phyloP scores from a whole-genome alignment of 2,888 invertebrate genomes.

The Himalopsyche japonica region DNA sequence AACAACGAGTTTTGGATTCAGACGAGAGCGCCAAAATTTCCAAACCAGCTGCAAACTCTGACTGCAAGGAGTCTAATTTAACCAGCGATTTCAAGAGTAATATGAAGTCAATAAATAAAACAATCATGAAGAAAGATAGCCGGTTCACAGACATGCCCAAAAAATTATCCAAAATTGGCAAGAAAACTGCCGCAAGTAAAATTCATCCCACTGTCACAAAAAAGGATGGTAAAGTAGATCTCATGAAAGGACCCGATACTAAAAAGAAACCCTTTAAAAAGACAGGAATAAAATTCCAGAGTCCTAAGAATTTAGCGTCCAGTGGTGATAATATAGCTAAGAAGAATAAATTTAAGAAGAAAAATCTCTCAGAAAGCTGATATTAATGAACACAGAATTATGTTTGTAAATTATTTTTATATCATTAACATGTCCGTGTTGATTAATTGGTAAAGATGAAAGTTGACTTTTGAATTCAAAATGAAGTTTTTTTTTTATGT shows the following conservation, averaged over 20 bases:
- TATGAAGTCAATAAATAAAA: slow-evolving; percentile 53
- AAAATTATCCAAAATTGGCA: slow-evolving; percentile 54
- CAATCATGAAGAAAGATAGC: slow-evolving; percentile 56
- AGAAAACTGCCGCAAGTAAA: slow-evolving; percentile 50
- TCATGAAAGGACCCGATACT: slow-evolving; percentile 32
- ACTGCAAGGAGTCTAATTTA: background rate
- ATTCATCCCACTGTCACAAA: slow-evolving; percentile 2
- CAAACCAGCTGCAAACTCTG: background rate
- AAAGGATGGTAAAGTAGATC: slow-evolving; percentile 16
- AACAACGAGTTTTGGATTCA: slow-evolving; percentile 43
- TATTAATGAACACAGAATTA: background rate
- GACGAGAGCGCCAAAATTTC: slow-evolving; percentile 24
- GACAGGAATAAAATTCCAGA: slow-evolving; percentile 5
- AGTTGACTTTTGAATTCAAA: too few species aligned
- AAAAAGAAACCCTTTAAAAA: slow-evolving; percentile 39
- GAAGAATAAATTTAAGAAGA: background rate
- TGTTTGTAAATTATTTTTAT: background rate
- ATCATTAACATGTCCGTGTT: background rate
- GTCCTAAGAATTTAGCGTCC: background rate
- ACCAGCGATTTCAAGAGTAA: slow-evolving; percentile 47
- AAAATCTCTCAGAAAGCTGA: background rate
- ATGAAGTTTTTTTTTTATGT: too few species aligned
- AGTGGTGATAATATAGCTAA: background rate
- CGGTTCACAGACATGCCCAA: slow-evolving; percentile 57
- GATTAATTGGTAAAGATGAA: too few species aligned